phyloP scores from a whole-genome alignment of 2,113 vertebrate species.

The Picathartes gymnocephalus region DNA sequence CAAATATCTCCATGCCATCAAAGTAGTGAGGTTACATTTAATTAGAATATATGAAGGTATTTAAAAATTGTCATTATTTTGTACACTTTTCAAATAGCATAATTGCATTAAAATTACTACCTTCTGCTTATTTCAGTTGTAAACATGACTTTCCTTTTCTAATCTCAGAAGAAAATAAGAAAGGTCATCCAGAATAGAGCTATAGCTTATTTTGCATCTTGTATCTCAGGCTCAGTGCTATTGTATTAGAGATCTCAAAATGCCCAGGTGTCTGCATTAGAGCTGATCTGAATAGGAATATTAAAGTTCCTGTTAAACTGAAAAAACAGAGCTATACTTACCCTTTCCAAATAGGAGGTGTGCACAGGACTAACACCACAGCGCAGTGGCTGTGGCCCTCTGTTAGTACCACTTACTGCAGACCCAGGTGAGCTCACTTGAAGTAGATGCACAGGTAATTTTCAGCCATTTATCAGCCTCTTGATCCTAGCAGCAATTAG shows the following conservation, averaged over 20 bases:
- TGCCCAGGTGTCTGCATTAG: not conserved
- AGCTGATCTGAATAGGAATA: not conserved
- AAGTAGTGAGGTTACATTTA: not conserved
- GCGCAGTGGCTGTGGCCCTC: not conserved
- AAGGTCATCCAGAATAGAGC: not conserved
- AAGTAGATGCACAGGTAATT: not conserved
- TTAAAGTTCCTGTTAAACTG: not conserved
- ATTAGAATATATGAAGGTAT: not conserved
- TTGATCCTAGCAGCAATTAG: not conserved
- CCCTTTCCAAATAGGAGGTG: not conserved
- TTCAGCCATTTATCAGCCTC: not conserved
- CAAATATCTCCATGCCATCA: not conserved
- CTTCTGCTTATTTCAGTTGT: not conserved
- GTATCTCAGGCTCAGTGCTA: not conserved
- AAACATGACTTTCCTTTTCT: not conserved
- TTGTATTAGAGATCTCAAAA: not conserved
- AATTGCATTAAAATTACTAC: not conserved
- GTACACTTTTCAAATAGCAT: not conserved
- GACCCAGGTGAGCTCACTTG: slow-evolving; percentile 14
- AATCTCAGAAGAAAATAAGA: not conserved
- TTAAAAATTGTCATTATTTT: not conserved
- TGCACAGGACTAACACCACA: not conserved
- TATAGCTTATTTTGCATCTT: not conserved
- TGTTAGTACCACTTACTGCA: not conserved
- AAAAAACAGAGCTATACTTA: not conserved